Conservation (phyloP, 2,888 invertebrate genomes). For the Synergus japonicus region DNA sequence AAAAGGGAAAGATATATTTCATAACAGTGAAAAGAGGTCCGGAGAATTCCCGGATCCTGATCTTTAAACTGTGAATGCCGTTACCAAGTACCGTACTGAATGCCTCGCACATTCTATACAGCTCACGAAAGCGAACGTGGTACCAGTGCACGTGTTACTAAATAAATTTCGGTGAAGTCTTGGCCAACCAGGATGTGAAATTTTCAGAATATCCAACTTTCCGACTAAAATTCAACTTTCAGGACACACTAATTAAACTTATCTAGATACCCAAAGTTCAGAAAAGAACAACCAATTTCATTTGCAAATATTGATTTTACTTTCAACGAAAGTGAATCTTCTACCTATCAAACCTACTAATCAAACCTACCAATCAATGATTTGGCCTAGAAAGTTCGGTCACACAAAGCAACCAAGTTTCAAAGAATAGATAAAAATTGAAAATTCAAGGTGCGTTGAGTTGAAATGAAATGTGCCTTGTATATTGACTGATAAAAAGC, state of each 20-base stretch:
- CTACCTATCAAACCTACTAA: not conserved
- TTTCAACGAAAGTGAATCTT: not conserved
- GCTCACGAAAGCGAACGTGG: conserved; percentile 40
- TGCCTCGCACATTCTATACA: conserved; percentile 33
- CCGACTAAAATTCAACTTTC: not conserved
- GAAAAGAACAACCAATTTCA: not conserved
- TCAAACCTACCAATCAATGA: not conserved
- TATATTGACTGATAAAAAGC: not conserved
- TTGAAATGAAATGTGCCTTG: not conserved
- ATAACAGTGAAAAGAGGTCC: conserved; percentile 30
- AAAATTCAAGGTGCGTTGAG: too few relatives aligned
- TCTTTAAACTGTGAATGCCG: conserved; percentile 41
- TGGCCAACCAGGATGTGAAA: conserved; percentile 5
- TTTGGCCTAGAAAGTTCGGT: too few relatives aligned
- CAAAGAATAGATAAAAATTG: too few relatives aligned
- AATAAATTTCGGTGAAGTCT: conserved; percentile 6
- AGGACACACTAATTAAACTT: not conserved
- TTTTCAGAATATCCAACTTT: conserved; percentile 4
- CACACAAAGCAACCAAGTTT: too few relatives aligned
- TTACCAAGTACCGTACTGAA: conserved; percentile 41
- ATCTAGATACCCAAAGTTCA: not conserved
- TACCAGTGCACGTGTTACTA: conserved; percentile 26
- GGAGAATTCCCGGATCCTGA: conserved; percentile 38
- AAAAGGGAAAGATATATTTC: conserved; percentile 40
- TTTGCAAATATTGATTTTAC: not conserved